Evolutionary conservation across 1,140 invertebrate genomes (phyloP), one percentile per base, ranked within the genome.

Genomic region (Portunus trituberculatus): DNA sequence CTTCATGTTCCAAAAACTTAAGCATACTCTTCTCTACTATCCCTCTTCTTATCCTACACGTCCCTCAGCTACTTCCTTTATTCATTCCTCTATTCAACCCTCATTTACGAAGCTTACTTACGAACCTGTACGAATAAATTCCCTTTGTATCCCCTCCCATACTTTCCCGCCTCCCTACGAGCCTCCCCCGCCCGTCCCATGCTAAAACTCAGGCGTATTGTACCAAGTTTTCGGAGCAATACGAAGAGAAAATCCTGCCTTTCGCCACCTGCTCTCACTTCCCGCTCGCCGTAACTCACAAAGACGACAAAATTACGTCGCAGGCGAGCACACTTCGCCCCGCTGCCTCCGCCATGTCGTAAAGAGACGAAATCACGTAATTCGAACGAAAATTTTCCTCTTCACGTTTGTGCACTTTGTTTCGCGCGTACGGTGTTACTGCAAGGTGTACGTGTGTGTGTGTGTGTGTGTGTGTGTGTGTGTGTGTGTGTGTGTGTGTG

Each of bases 381-480:
- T 76, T 25, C 67, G 12, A n/a, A n/a, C n/a, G 67, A 76, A 12
- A 76, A n/a, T 76, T 76, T 76, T 76, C 67, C 67, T 76, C n/a
- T 76, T 76, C 67, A n/a, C 67, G 67, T 76, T 25, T 8, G 8
- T 76, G 20, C 67, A 76, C 67, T n/a, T 76, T 76, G 67, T 76
- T 76, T 76, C 52, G 52, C 8, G 52, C 52, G 10, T 59, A 14
- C 3, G 12, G 16, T 14, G 52, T 20, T 12, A 14, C 52, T 4
- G 12, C 12, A 59, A 1, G 52, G 0, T 59, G 16, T 20, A 59
- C 20, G 67, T n/a, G 1, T n/a, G n/a, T 76, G 20, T 76, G 67
- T 76, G 67, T 76, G 67, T 76, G 67, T 76, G 67, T 76, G 67
- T 76, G 67, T 76, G 67, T 76, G 67, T 76, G 67, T 76, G 67